phyloP scores from a whole-genome alignment of 2,113 vertebrate species.

The Calidris pugnax region DNA sequence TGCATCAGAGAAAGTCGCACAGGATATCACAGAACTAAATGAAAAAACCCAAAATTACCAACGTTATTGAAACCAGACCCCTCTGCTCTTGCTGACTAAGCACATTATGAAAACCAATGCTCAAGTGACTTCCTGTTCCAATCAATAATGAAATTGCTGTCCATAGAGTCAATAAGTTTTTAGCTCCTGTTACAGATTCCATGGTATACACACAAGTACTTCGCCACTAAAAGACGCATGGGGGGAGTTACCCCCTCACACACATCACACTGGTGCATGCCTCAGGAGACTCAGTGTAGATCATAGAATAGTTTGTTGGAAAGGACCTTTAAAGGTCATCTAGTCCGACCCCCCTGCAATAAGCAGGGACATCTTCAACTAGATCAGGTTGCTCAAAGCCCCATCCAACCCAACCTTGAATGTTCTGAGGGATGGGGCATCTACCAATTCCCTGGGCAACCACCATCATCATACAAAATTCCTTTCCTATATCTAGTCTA shows the following conservation, averaged over 20 bases:
- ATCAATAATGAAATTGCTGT: background rate
- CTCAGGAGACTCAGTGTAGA: accelerated
- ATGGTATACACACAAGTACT: background rate
- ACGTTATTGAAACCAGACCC: background rate
- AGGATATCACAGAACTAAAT: background rate
- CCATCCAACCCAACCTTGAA: background rate
- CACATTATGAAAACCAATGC: background rate
- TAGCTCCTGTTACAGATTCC: background rate
- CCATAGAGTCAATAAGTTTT: background rate
- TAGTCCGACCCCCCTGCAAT: background rate
- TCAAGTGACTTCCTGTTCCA: background rate
- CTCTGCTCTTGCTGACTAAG: background rate
- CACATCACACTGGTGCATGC: background rate
- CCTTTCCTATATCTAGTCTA: background rate
- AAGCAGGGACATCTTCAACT: background rate
- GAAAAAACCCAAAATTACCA: background rate
- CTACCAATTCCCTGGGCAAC: background rate
- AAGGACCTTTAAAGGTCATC: background rate
- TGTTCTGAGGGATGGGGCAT: background rate
- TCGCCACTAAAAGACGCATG: background rate
- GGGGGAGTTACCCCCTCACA: background rate
- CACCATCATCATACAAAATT: background rate
- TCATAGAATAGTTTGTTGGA: background rate
- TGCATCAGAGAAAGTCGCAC: background rate
- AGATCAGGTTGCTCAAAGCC: background rate